Conservation (phyloP, 30 jellyfish, hydroid and myxozoan genomes). For the Aurelia sp. region DNA sequence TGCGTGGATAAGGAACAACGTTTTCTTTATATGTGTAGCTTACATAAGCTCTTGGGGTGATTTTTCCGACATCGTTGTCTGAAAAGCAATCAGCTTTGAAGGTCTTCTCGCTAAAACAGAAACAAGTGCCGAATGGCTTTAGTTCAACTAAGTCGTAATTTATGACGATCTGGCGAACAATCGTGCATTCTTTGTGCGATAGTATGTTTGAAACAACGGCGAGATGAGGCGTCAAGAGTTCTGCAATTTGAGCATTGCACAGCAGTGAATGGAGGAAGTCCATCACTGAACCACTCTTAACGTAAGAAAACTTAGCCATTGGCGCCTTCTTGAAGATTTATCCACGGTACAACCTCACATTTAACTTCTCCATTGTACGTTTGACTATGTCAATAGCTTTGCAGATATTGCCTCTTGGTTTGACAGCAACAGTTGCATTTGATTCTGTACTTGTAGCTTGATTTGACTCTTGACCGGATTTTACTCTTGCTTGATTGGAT, state of each 20-base stretch:
- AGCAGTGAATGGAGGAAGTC: slow-evolving; percentile 21
- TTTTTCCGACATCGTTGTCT: slow-evolving; percentile 6
- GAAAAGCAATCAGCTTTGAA: neutral
- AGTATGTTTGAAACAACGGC: neutral
- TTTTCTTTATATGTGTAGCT: slow-evolving; percentile 9
- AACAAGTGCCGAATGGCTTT: too few species aligned
- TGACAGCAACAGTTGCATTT: neutral
- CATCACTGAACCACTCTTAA: neutral
- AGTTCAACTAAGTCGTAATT: too few species aligned
- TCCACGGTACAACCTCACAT: slow-evolving; percentile 4
- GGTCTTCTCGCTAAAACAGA: too few species aligned
- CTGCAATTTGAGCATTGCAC: slow-evolving; percentile 10
- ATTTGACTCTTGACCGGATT: too few species aligned
- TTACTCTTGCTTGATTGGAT: too few species aligned
- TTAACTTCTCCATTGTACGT: slow-evolving; percentile 18
- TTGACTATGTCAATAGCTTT: slow-evolving; percentile 20
- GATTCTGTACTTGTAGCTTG: too few species aligned
- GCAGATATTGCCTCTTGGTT: slow-evolving; percentile 26
- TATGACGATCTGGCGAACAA: neutral
- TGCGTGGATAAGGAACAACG: neutral
- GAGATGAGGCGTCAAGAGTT: neutral
- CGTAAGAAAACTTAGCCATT: neutral
- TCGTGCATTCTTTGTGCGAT: neutral
- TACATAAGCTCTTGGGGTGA: slow-evolving; percentile 18
- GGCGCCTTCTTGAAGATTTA: too few species aligned